Percentiles rank a stretch among this genome's conserved stretches.
phyloP scores from a whole-genome alignment of 2,797 vertebrate genomes.

The Holocentrus rufus region DNA sequence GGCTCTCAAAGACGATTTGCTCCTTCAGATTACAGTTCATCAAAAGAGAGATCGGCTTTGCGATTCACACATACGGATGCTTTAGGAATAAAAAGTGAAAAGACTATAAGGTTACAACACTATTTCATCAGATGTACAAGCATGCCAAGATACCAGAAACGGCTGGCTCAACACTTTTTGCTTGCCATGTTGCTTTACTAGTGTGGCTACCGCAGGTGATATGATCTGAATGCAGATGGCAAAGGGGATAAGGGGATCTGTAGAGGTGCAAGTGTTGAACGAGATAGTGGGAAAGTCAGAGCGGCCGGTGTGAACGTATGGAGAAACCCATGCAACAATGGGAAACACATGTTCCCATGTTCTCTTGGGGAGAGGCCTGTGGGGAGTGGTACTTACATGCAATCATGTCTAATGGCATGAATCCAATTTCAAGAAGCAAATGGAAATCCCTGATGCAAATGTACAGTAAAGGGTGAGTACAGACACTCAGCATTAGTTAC shows the following conservation, averaged over 20 bases:
- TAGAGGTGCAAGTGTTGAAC: conserved; percentile 11
- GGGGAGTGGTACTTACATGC: conserved; percentile 58
- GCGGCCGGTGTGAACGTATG: conserved; percentile 51
- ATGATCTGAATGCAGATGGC: conserved; percentile 17
- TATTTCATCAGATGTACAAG: background rate
- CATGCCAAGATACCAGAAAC: background rate
- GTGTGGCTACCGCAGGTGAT: conserved; percentile 16
- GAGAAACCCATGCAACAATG: conserved; percentile 61
- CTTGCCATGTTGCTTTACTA: background rate
- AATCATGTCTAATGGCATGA: conserved; percentile 55
- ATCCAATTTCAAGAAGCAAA: conserved; percentile 46
- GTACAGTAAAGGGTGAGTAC: conserved; percentile 10
- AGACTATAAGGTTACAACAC: no score
- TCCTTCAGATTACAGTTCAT: conserved; percentile 30
- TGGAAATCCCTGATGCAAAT: conserved; percentile 36
- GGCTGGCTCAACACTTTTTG: background rate
- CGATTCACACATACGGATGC: no score
- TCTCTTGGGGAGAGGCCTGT: conserved; percentile 29
- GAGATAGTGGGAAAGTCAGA: conserved; percentile 48
- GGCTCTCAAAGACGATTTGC: conserved; percentile 8
- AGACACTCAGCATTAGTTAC: conserved; percentile 29
- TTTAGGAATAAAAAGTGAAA: no score
- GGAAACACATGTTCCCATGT: conserved; percentile 71
- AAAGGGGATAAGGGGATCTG: conserved; percentile 18
- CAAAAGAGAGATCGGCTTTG: conserved; percentile 15